A percentile compares a stretch with the other conserved stretches of the same genome.
phyloP scores from a whole-genome alignment of 2,888 invertebrate genomes.

The Coecobrya sp. region DNA sequence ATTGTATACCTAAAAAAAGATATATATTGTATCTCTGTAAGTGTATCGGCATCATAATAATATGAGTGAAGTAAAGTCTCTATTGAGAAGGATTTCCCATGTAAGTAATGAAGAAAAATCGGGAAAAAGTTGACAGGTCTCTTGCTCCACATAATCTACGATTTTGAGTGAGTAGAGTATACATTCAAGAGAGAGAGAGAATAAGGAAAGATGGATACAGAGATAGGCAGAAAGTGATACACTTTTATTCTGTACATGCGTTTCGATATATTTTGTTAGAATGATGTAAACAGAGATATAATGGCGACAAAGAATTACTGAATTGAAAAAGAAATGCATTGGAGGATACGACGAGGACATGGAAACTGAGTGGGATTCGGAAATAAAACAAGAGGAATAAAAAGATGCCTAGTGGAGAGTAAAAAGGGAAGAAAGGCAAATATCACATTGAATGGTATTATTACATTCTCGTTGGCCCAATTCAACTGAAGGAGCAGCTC shows the following conservation, averaged over 20 bases:
- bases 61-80: neutral
- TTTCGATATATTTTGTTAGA: slow-evolving; percentile 61
- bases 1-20: slow-evolving; percentile 16
- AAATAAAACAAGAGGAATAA: slow-evolving; percentile 70
- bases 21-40: neutral
- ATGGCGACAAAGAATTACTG: slow-evolving; percentile 76
- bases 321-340: slow-evolving; percentile 61
- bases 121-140: slow-evolving; percentile 68
- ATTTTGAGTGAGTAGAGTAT: slow-evolving; percentile 55
- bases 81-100: slow-evolving; percentile 51
- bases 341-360: slow-evolving; percentile 29
- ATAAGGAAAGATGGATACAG: neutral
- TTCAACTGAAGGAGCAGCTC: slow-evolving; percentile 52
- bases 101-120: slow-evolving; percentile 76
- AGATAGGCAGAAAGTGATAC: slow-evolving; percentile 42
- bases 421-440: slow-evolving; percentile 81
- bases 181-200: neutral
- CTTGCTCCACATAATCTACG: slow-evolving; percentile 55
- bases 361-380: slow-evolving; percentile 55
- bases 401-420: slow-evolving; percentile 78
- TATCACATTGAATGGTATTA: slow-evolving; percentile 79
- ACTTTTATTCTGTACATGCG: slow-evolving; percentile 61
- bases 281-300: slow-evolving; percentile 69
- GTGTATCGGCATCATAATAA: slow-evolving; percentile 21
- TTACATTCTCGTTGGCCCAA: slow-evolving; percentile 82